Evolutionary conservation across 2,888 invertebrate genomes (phyloP).

Genomic region (Ormyrus pomaceus): DNA sequence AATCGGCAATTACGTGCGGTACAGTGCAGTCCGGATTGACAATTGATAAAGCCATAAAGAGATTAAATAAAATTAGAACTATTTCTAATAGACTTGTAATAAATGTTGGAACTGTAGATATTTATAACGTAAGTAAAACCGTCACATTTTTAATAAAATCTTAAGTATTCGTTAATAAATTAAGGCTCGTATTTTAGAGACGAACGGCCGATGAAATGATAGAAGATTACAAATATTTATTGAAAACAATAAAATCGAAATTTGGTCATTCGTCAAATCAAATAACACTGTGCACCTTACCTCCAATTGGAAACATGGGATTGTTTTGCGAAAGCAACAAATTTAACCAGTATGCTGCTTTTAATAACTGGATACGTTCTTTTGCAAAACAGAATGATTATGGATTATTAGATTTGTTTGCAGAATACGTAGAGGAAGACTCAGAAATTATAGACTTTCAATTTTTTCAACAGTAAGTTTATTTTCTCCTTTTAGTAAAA

Average conservation of each 20-base stretch:
- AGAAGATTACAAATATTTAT: constrained; percentile 60
- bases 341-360: neutral
- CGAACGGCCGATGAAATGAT: constrained; percentile 58
- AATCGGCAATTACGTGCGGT: constrained; percentile 63
- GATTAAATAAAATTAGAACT: constrained; percentile 57
- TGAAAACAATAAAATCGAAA: constrained; percentile 57
- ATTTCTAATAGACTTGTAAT: constrained; percentile 65
- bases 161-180: constrained; percentile 1
- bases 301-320: constrained; percentile 65
- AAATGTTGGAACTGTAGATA: constrained; percentile 66
- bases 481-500: neutral
- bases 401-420: constrained; percentile 17
- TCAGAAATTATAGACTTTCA: neutral
- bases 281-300: constrained; percentile 67
- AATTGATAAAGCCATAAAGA: constrained; percentile 60
- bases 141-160: constrained; percentile 2
- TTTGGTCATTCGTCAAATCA: constrained; percentile 59
- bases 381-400: neutral
- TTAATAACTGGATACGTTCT: constrained; percentile 35
- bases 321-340: neutral
- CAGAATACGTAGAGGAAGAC: neutral
- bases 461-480: constrained; percentile 34
- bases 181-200: constrained; percentile 55
- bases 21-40: constrained; percentile 68
- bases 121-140: constrained; percentile 63